Conservation (phyloP, 1,140 invertebrate genomes). For the Battus philenor region DNA sequence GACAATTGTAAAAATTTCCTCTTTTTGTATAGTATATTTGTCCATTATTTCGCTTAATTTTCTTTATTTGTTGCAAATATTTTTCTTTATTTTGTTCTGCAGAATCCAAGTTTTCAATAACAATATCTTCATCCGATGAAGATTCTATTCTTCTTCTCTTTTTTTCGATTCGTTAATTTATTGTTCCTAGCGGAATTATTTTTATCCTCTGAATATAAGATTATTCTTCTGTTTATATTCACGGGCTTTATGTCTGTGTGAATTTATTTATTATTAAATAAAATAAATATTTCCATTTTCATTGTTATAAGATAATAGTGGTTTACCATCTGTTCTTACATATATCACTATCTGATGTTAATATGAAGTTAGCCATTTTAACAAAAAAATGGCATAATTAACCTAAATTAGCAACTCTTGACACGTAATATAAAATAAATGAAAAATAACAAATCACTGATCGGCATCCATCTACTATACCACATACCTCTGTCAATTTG, state of each 20-base stretch:
- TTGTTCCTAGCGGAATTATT: not conserved
- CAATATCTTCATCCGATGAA: not conserved
- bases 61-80: not conserved
- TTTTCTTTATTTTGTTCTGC: not conserved
- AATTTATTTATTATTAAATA: not conserved
- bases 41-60: not conserved
- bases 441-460: too few species aligned
- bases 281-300: not conserved
- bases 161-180: not conserved
- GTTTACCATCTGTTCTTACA: not conserved
- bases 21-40: not conserved
- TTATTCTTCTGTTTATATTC: not conserved
- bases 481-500: too few species aligned
- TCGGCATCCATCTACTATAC: too few species aligned
- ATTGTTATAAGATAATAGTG: not conserved
- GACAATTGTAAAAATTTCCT: too few species aligned
- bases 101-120: not conserved
- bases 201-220: not conserved
- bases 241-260: not conserved
- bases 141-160: not conserved
- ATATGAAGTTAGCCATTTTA: too few species aligned
- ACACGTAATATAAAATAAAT: too few species aligned
- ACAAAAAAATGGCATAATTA: too few species aligned
- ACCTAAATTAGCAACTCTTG: too few species aligned
- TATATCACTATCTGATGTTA: not conserved